Conservation (phyloP, 2,113 vertebrate species). For the Siniperca knerii region DNA sequence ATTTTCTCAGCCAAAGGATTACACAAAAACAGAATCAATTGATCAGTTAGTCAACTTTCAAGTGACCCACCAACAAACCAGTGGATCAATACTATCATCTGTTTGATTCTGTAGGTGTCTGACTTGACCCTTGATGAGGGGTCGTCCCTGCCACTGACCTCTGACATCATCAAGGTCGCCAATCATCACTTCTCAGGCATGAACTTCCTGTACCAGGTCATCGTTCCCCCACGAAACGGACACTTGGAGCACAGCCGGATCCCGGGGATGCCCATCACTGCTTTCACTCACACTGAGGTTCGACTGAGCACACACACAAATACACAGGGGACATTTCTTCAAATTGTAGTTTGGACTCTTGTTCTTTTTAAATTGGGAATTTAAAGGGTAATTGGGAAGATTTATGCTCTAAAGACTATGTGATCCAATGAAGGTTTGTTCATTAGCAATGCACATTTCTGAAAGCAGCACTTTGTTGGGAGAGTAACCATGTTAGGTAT, state of each 20-base stretch:
- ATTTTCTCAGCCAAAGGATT: neutral
- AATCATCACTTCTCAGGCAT: constrained; percentile 85
- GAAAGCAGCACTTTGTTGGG: too few species aligned
- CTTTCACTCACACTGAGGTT: constrained; percentile 91
- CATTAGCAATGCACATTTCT: neutral
- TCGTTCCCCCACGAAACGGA: constrained; percentile 85
- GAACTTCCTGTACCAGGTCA: constrained; percentile 87
- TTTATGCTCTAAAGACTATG: neutral
- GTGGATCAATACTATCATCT: neutral
- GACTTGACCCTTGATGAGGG: constrained; percentile 89
- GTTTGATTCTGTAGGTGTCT: constrained; percentile 58
- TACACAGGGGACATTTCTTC: neutral
- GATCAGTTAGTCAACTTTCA: neutral
- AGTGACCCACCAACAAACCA: neutral
- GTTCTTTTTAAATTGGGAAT: too few species aligned
- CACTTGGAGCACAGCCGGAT: constrained; percentile 86
- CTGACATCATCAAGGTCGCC: constrained; percentile 84
- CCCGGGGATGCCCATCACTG: constrained; percentile 85
- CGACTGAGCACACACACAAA: neutral
- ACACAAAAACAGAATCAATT: too few species aligned
- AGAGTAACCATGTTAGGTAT: neutral
- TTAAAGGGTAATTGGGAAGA: neutral
- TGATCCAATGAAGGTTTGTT: neutral
- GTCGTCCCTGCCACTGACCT: constrained; percentile 80
- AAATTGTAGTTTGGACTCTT: neutral